Evolutionary conservation across 1,140 invertebrate genomes (phyloP).

Genomic region (Apis florea): DNA sequence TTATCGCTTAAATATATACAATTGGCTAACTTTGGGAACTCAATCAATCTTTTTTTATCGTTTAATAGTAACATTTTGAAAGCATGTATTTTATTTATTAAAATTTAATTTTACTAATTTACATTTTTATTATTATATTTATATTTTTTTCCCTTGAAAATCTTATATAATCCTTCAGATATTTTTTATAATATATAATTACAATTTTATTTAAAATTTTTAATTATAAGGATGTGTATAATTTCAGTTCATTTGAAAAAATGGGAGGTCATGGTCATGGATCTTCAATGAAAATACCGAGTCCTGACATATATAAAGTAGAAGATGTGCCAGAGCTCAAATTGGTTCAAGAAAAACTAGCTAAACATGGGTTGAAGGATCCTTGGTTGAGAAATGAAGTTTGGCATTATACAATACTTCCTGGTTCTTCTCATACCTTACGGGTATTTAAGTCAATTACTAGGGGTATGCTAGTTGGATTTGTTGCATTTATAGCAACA

Average conservation of each 20-base stretch:
- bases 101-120: no score
- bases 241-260: slow-evolving; percentile 50
- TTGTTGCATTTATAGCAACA: slow-evolving; percentile 84
- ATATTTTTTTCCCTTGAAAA: no score
- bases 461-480: slow-evolving; percentile 83
- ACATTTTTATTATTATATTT: no score
- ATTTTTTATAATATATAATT: neutral
- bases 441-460: slow-evolving; percentile 77
- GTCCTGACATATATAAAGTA: slow-evolving; percentile 86
- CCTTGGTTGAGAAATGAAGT: slow-evolving; percentile 93
- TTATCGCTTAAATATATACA: no score
- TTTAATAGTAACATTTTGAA: no score
- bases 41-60: no score
- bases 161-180: neutral
- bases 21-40: no score
- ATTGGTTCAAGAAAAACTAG: slow-evolving; percentile 83
- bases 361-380: slow-evolving; percentile 87
- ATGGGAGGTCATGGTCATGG: slow-evolving; percentile 83
- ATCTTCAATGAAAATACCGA: slow-evolving; percentile 83
- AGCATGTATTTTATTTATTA: no score
- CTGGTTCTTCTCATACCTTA: slow-evolving; percentile 68
- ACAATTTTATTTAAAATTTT: neutral
- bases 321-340: slow-evolving; percentile 85
- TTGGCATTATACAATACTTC: slow-evolving; percentile 85
- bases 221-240: neutral